A percentile compares a stretch with the other conserved stretches of the same genome.
Conservation (phyloP, 2,888 invertebrate species). For the Prosopocoilus inquinatus region DNA sequence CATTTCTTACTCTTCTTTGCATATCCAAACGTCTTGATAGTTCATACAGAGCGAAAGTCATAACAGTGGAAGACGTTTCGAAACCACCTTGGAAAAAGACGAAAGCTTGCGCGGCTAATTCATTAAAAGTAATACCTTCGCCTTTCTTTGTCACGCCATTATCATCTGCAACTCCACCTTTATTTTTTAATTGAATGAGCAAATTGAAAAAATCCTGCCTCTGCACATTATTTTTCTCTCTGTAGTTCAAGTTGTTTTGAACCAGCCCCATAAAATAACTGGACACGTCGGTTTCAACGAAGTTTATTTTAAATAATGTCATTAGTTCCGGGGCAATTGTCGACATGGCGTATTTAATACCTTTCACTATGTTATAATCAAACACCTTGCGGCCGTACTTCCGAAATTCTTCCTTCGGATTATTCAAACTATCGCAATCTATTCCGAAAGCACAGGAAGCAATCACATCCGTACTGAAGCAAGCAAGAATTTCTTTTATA, state of each 20-base stretch:
- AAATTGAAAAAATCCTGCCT: constrained; percentile 44
- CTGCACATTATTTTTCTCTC: constrained; percentile 23
- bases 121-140: constrained; percentile 1
- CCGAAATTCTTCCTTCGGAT: constrained; percentile 3
- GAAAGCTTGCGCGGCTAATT: constrained; percentile 40
- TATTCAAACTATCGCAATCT: constrained; percentile 3
- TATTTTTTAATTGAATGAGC: constrained; percentile 32
- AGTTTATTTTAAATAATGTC: constrained; percentile 20
- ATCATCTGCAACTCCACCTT: neutral
- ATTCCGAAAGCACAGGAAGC: constrained; percentile 5
- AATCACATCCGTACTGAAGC: constrained; percentile 5
- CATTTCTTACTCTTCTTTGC: constrained; percentile 46
- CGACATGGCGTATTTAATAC: too few species aligned
- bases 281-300: constrained; percentile 29
- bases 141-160: neutral
- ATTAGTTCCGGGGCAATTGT: constrained; percentile 22
- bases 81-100: constrained; percentile 51
- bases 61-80: constrained; percentile 48
- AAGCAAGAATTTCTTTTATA: constrained; percentile 6
- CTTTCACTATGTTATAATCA: too few species aligned
- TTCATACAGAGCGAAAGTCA: constrained; percentile 44
- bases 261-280: constrained; percentile 36
- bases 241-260: constrained; percentile 31
- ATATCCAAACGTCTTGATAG: constrained; percentile 45
- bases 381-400: neutral